Evolutionary conservation across 2,888 invertebrate species (phyloP).

Genomic region (Dasypogon diadema): DNA sequence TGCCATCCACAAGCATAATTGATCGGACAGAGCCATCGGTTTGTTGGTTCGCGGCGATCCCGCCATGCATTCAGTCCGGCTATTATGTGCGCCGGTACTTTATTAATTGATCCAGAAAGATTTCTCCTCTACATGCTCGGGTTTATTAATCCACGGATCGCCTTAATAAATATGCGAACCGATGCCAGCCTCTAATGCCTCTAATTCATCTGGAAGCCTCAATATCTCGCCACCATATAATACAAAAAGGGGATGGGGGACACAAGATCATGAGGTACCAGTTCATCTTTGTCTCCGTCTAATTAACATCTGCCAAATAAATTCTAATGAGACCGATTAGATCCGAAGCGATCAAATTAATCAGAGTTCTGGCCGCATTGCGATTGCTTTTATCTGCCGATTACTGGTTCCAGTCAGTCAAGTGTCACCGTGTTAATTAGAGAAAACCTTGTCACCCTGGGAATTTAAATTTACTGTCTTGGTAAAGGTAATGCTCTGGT

Average conservation of each 20-base stretch:
- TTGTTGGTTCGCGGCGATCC: slow-evolving; percentile 39
- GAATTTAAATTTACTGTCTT: slow-evolving; percentile 14
- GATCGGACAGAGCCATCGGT: slow-evolving; percentile 48
- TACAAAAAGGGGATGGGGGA: slow-evolving; percentile 13
- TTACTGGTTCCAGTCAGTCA: slow-evolving; percentile 43
- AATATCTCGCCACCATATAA: slow-evolving; percentile 2
- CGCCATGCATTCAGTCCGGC: slow-evolving; percentile 1
- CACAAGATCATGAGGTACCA: background rate
- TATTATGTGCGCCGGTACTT: slow-evolving; percentile 42
- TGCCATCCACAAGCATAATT: slow-evolving; percentile 40
- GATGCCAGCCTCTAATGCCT: slow-evolving; percentile 25
- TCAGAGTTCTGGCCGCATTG: slow-evolving; percentile 29
- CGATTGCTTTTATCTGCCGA: slow-evolving; percentile 36
- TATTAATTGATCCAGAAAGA: slow-evolving; percentile 11
- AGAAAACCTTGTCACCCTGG: slow-evolving; percentile 42
- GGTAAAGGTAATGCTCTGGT: background rate
- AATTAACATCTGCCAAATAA: slow-evolving; percentile 50
- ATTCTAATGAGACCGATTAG: slow-evolving; percentile 47
- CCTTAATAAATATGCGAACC: slow-evolving; percentile 34
- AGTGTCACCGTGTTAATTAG: slow-evolving; percentile 38
- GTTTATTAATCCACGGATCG: slow-evolving; percentile 39
- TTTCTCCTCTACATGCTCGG: slow-evolving; percentile 5
- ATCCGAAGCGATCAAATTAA: slow-evolving; percentile 28
- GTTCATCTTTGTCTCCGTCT: slow-evolving; percentile 25
- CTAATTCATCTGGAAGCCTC: slow-evolving; percentile 35